These are phyloP conservation scores for Drosophila ustulata DNA, from an alignment of 2,888 invertebrate species.

Conservation along the genomic window DNA sequence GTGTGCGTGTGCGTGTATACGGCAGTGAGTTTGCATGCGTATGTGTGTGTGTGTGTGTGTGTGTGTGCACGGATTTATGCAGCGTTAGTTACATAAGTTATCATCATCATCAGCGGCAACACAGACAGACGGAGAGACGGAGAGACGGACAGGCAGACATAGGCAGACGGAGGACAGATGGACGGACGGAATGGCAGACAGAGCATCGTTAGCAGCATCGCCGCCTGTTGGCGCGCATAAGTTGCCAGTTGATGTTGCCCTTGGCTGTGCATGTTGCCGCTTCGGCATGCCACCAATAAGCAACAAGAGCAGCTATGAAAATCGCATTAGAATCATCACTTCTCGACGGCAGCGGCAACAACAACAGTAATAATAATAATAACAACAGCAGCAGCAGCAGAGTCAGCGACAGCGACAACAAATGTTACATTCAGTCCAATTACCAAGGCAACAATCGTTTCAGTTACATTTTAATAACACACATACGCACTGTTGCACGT, in stretches of 20 bases:
- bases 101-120: constrained; percentile 62
- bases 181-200: constrained; percentile 22
- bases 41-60: constrained; percentile 37
- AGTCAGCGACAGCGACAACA: constrained; percentile 1
- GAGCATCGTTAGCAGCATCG: constrained; percentile 49
- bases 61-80: constrained; percentile 73
- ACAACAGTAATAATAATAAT: constrained; percentile 15
- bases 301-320: constrained; percentile 51
- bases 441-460: constrained; percentile 30
- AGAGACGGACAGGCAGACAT: neutral
- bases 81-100: constrained; percentile 79
- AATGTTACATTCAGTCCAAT: constrained; percentile 19
- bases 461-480: constrained; percentile 34
- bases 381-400: constrained; percentile 2
- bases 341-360: constrained; percentile 4
- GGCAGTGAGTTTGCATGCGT: constrained; percentile 16
- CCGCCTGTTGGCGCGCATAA: constrained; percentile 53
- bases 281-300: constrained; percentile 43
- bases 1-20: neutral
- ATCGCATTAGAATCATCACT: constrained; percentile 39
- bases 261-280: constrained; percentile 17
- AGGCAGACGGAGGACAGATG: neutral
- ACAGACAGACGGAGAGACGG: constrained; percentile 9
- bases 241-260: constrained; percentile 37
- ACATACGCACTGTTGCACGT: constrained; percentile 43